These are phyloP conservation scores for Acanthosepion pharaonis DNA, from an alignment of 2,888 invertebrate species.

Conservation along the genomic window DNA sequence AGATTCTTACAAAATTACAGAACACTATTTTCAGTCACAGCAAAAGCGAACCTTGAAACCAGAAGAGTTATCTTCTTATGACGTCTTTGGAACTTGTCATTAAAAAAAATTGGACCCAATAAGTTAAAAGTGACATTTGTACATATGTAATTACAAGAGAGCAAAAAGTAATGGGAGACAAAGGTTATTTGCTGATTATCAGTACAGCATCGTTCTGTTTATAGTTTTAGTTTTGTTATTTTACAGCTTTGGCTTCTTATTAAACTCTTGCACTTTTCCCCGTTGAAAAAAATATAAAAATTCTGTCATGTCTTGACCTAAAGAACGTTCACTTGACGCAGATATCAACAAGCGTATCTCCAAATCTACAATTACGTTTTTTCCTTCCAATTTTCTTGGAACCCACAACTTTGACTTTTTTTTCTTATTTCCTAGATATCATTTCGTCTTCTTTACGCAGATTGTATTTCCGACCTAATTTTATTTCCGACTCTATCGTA, in stretches of 20 bases:
- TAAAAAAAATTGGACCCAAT: background rate
- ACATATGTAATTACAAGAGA: background rate
- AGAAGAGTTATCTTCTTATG: background rate
- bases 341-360: background rate
- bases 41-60: background rate
- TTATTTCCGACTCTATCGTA: no score
- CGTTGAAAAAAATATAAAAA: background rate
- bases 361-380: background rate
- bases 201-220: background rate
- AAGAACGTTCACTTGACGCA: background rate
- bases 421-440: no score
- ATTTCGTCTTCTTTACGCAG: no score
- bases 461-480: no score
- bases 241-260: background rate
- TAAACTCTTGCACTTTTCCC: background rate
- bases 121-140: background rate
- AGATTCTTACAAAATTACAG: background rate
- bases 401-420: no score
- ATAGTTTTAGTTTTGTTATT: background rate
- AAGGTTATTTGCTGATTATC: background rate
- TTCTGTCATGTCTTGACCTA: background rate
- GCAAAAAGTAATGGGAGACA: background rate
- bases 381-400: background rate
- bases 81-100: background rate
- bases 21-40: accelerated